Percentiles rank a stretch among this genome's conserved stretches.
These are phyloP conservation scores for Lampris incognitus DNA, from an alignment of 2,113 vertebrate species.

Conservation along the genomic window DNA sequence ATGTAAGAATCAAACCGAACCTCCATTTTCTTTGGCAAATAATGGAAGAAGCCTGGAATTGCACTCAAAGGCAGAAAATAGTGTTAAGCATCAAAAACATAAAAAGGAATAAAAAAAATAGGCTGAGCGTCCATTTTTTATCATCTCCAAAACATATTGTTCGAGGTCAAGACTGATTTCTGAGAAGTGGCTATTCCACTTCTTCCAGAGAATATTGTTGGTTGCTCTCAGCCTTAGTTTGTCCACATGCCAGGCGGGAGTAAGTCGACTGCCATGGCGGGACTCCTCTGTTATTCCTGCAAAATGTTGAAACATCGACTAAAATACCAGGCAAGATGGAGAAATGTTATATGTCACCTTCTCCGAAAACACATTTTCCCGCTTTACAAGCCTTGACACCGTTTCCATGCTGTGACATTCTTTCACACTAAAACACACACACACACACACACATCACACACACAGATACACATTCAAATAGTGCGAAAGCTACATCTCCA, in stretches of 20 bases:
- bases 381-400: slow-evolving; percentile 33
- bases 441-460: slow-evolving; percentile 18
- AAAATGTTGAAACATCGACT: slow-evolving; percentile 23
- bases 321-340: slow-evolving; percentile 17
- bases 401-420: slow-evolving; percentile 41
- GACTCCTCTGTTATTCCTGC: neutral
- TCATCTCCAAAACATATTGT: neutral
- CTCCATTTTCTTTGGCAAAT: slow-evolving; percentile 40
- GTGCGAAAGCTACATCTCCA: slow-evolving; percentile 52
- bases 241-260: neutral
- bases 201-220: neutral
- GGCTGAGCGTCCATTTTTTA: neutral
- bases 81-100: slow-evolving; percentile 35
- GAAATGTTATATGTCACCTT: slow-evolving; percentile 23
- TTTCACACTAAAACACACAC: slow-evolving; percentile 11
- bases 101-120: neutral
- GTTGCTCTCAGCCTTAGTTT: neutral
- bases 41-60: slow-evolving; percentile 42
- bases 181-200: too few species aligned
- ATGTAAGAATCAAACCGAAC: slow-evolving; percentile 22
- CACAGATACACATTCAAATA: slow-evolving; percentile 21
- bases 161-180: neutral
- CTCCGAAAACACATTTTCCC: slow-evolving; percentile 29
- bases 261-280: slow-evolving; percentile 17
- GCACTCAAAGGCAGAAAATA: slow-evolving; percentile 15